A percentile compares a stretch with the other conserved stretches of the same genome.
These are phyloP conservation scores for Apis cerana DNA, from an alignment of 1,140 invertebrate genomes.

Conservation along the genomic window DNA sequence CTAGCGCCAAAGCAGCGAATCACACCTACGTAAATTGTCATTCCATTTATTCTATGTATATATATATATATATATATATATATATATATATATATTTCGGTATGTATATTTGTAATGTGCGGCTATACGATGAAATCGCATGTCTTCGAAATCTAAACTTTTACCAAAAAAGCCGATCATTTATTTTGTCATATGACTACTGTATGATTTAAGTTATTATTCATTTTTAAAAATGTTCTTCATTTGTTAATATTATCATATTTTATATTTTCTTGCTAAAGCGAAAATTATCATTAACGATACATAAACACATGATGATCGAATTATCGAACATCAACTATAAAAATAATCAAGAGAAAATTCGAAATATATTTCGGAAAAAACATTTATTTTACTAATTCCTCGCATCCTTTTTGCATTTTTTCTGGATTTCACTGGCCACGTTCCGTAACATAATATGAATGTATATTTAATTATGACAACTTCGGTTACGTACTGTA, in stretches of 20 bases:
- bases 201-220: constrained; percentile 4
- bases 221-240: background rate
- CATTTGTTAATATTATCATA: constrained; percentile 13
- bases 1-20: constrained; percentile 65
- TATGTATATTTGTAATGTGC: constrained; percentile 49
- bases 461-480: constrained; percentile 42
- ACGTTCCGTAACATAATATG: constrained; percentile 47
- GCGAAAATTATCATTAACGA: constrained; percentile 22
- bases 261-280: constrained; percentile 20
- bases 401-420: constrained; percentile 18
- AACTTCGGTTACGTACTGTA: constrained; percentile 57
- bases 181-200: constrained; percentile 1
- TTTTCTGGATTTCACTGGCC: constrained; percentile 54
- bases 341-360: constrained; percentile 13
- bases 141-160: constrained; percentile 42
- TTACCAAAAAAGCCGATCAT: constrained; percentile 13
- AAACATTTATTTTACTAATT: background rate
- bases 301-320: constrained; percentile 8
- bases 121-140: constrained; percentile 38
- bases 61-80: constrained; percentile 34
- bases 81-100: constrained; percentile 33
- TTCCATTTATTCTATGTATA: constrained; percentile 55
- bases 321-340: constrained; percentile 7
- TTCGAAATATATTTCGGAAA: constrained; percentile 23
- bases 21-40: constrained; percentile 59